These are phyloP conservation scores for Tychaedon coryphoeus DNA, from an alignment of 2,113 vertebrate genomes.

Conservation along the genomic window DNA sequence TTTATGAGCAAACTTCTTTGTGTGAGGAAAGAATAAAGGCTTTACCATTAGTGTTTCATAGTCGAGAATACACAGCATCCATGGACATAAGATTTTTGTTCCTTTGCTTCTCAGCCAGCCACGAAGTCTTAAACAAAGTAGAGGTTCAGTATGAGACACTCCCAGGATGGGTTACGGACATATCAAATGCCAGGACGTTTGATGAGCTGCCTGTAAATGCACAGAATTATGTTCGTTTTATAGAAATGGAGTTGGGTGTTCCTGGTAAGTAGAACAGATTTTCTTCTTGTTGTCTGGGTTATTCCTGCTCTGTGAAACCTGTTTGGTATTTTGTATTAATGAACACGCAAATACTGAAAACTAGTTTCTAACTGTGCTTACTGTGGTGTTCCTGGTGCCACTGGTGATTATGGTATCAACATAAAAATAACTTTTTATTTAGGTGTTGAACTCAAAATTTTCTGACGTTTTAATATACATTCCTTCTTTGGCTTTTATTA, in stretches of 20 bases:
- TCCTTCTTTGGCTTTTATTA: neutral
- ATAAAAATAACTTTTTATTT: neutral
- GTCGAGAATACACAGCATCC: neutral
- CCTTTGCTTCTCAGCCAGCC: slow-evolving; percentile 84
- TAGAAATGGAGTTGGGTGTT: slow-evolving; percentile 88
- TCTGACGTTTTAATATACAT: neutral
- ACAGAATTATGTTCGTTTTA: slow-evolving; percentile 89
- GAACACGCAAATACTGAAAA: neutral
- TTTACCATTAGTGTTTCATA: neutral
- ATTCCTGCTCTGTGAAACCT: neutral
- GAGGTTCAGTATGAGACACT: slow-evolving; percentile 93
- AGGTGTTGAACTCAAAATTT: neutral
- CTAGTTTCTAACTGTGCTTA: neutral
- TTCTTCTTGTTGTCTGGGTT: neutral
- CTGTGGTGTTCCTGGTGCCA: neutral
- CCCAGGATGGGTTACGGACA: slow-evolving; percentile 92
- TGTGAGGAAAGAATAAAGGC: neutral
- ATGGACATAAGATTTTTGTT: neutral
- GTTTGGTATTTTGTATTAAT: neutral
- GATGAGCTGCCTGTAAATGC: slow-evolving; percentile 92
- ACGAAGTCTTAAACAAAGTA: slow-evolving; percentile 92
- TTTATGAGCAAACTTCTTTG: neutral
- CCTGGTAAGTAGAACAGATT: slow-evolving; percentile 78
- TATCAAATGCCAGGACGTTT: slow-evolving; percentile 86
- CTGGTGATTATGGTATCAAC: neutral